phyloP scores from a whole-genome alignment of 1,140 invertebrate genomes.

The Elymnias hypermnestra region DNA sequence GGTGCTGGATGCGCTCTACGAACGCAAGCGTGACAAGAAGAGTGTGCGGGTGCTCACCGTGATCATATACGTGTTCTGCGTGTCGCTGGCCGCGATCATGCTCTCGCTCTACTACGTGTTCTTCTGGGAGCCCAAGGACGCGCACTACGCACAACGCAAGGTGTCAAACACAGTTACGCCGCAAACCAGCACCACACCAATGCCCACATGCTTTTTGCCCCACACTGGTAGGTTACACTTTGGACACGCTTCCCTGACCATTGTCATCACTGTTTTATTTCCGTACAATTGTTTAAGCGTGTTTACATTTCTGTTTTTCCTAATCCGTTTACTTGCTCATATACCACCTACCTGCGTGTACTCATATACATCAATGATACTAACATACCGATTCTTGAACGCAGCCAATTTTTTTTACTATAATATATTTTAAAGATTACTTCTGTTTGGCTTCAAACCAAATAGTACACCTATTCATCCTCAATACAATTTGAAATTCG shows the following conservation, averaged over 20 bases:
- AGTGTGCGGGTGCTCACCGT: conserved; percentile 94
- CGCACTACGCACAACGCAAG: conserved; percentile 68
- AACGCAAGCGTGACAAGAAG: conserved; percentile 90
- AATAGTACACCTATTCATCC: too few species aligned
- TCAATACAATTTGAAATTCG: too few species aligned
- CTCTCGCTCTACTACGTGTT: conserved; percentile 97
- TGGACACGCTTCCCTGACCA: conserved; percentile 34
- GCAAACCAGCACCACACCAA: conserved; percentile 69
- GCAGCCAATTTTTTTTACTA: too few species aligned
- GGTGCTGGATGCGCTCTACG: conserved; percentile 88
- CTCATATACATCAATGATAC: too few species aligned
- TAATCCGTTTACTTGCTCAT: too few species aligned
- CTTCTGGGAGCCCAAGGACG: conserved; percentile 90
- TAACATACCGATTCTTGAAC: too few species aligned
- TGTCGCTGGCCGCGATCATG: conserved; percentile 95
- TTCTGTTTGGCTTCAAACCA: too few species aligned
- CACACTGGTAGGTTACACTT: conserved; percentile 73
- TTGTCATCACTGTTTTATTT: not conserved
- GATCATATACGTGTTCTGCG: conserved; percentile 95
- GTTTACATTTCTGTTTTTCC: not conserved
- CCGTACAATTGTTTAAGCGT: not conserved
- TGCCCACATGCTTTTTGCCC: conserved; percentile 73
- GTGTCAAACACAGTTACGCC: conserved; percentile 66
- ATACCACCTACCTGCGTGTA: too few species aligned
- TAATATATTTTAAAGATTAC: too few species aligned